A percentile compares a stretch with the other conserved stretches of the same genome.
phyloP scores from a whole-genome alignment of 2,113 vertebrate species.

The Sorex araneus region DNA sequence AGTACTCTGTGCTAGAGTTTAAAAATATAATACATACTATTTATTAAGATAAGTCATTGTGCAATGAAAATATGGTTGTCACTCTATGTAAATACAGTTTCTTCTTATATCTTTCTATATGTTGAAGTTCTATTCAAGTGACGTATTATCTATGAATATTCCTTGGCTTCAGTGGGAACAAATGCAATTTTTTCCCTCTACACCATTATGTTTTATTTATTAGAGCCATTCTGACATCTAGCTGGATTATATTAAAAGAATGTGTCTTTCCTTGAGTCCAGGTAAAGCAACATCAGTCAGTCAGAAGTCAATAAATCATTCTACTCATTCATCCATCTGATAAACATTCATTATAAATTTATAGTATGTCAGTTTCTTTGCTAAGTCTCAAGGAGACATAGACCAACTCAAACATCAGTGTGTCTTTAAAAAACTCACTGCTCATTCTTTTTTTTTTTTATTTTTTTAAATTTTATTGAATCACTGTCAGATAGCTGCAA shows the following conservation, averaged over 20 bases:
- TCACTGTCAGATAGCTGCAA: too few species aligned
- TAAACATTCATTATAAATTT: conserved; percentile 30
- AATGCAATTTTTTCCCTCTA: neutral
- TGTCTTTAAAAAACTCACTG: neutral
- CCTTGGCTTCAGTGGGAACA: neutral
- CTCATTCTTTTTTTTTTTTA: too few species aligned
- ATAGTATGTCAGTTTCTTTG: neutral
- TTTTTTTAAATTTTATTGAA: too few species aligned
- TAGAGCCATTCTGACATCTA: neutral
- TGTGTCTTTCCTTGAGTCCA: neutral
- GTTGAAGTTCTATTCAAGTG: neutral
- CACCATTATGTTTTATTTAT: conserved; percentile 4
- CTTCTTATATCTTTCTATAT: neutral
- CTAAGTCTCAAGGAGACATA: neutral
- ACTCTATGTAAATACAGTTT: neutral
- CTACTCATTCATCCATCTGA: neutral
- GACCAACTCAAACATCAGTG: neutral
- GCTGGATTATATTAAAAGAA: neutral
- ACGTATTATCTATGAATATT: neutral
- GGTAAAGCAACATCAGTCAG: neutral
- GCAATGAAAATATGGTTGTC: neutral
- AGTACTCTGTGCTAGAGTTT: neutral
- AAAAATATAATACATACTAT: neutral
- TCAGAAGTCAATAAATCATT: neutral
- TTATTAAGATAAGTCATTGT: neutral